These are phyloP conservation scores for Rhizomys pruinosus DNA, from an alignment of 2,113 vertebrate species.

Conservation along the genomic window DNA sequence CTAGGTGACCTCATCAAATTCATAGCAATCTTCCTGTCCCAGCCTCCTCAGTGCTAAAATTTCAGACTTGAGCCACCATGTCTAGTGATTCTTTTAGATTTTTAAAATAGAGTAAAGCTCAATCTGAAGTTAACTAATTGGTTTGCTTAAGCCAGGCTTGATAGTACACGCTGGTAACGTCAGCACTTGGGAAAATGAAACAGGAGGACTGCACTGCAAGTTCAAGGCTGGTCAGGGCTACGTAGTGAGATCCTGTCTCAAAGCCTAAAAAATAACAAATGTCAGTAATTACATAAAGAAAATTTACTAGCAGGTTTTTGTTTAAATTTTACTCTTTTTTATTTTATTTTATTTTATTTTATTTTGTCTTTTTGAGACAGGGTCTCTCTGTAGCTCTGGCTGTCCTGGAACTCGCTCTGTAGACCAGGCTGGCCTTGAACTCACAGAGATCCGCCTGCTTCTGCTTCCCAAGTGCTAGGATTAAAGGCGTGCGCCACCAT, in stretches of 20 bases:
- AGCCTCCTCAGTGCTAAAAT: background rate
- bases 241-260: background rate
- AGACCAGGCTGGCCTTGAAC: too few species aligned
- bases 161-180: background rate
- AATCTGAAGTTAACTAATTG: constrained; percentile 67
- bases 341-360: too few species aligned
- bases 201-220: background rate
- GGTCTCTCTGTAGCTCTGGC: too few species aligned
- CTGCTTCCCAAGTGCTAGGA: too few species aligned
- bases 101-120: background rate
- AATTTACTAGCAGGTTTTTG: constrained; percentile 74
- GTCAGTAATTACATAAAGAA: constrained; percentile 56
- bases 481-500: too few species aligned
- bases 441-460: too few species aligned
- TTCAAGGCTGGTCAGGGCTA: background rate
- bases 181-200: background rate
- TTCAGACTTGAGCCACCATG: background rate
- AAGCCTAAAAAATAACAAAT: background rate
- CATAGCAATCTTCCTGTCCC: background rate
- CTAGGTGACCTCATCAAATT: background rate
- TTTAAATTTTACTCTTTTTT: constrained; percentile 65
- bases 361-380: too few species aligned
- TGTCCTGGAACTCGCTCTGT: too few species aligned
- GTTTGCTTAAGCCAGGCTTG: constrained; percentile 44
- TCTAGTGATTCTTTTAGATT: background rate